These are phyloP conservation scores for Alouatta palliata DNA, from an alignment of 2,113 vertebrate genomes.

Conservation along the genomic window DNA sequence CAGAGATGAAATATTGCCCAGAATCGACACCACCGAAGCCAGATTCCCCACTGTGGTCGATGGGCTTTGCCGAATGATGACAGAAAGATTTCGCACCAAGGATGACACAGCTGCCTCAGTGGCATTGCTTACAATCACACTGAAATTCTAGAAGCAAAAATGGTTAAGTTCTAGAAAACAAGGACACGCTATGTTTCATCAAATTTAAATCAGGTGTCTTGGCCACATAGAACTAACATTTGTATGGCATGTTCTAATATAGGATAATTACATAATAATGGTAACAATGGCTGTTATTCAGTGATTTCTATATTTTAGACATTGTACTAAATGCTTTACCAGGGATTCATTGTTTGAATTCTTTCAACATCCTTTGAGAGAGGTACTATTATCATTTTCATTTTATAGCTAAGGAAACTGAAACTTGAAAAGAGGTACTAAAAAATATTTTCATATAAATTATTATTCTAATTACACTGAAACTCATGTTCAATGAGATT, in stretches of 20 bases:
- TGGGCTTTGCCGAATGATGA: constrained; percentile 18
- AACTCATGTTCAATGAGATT: neutral
- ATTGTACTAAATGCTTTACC: neutral
- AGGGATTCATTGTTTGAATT: neutral
- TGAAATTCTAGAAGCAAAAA: constrained; percentile 59
- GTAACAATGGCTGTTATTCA: too few species aligned
- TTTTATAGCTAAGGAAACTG: neutral
- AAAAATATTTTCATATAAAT: neutral
- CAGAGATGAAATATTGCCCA: constrained; percentile 32
- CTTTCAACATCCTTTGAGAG: neutral
- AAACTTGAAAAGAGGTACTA: neutral
- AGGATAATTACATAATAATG: neutral
- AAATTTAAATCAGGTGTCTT: neutral
- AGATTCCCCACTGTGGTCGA: constrained; percentile 65
- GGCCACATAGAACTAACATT: neutral
- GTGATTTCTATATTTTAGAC: neutral
- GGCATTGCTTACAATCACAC: neutral
- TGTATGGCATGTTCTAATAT: neutral
- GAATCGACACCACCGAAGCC: constrained; percentile 54
- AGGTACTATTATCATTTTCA: neutral
- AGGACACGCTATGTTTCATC: neutral
- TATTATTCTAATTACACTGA: neutral
- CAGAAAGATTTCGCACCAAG: constrained; percentile 42
- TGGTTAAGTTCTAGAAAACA: neutral
- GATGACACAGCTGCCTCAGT: constrained; percentile 46